Base-by-base conservation (phyloP, 2,888 invertebrate species). In the Cheilosia grossa region DNA sequence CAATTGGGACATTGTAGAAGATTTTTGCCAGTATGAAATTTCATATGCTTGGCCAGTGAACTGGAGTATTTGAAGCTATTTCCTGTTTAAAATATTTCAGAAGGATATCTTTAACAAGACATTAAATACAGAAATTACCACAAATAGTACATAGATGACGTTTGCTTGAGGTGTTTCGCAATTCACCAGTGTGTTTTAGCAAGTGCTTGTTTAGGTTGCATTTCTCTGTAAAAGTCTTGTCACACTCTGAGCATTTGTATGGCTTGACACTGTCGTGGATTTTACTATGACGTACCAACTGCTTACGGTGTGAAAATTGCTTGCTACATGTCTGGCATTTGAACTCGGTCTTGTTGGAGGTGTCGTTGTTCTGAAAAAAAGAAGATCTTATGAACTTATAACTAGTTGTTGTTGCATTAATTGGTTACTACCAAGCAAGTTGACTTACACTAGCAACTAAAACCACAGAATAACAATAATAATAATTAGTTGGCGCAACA, bases 31-130 rank as follows among this genome's bases (percentile, higher is more conserved):
- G 93, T 93, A 87, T 93, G 93, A 87, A 93, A 92, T 86, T 93
- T 93, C 92, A 92, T 93, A 83, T 93, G 93, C 88, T 93, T 93
- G 0, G 92, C 92, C 42, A 93, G 89, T 86, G 93, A 93, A 1
- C 92, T 93, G 2, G 93, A 91, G 92, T 93, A 93, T 88, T 93
- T 93, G 82, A 93, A 93, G 2, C 91, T 91, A 83, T 92, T 89
- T 9, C 93, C 89, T 89, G 69, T 15, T 56, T 69, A 54, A 51
- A 33, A n/a, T 7, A 19, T 63, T 13, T 24, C 4, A 10, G 19
- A 7, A 40, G 6, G 15, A n/a, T 44, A 21, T 0, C 92, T 92
- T 17, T 19, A 0, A 21, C 2, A 5, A 19, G 6, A 19, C 19
- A n/a, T n/a, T 3, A 7, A 17, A 15, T 15, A 6, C 4, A 4